Base-by-base conservation (phyloP, 2,888 invertebrate species). In the Oscheius sp. region DNA sequence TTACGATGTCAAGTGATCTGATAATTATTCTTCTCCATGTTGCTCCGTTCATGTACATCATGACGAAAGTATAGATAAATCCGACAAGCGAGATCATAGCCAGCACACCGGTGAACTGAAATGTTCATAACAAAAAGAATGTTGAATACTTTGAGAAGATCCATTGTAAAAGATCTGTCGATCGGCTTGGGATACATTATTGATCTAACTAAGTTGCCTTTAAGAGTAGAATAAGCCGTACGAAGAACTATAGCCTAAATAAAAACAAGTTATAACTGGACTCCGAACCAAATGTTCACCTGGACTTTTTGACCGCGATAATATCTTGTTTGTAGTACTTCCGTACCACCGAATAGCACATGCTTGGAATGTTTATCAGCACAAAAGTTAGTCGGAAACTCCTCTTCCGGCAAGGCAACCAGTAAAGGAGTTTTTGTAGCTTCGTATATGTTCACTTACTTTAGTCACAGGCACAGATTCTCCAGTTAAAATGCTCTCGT, bases 391-490 rank as follows among this genome's bases (percentile, higher is more conserved):
- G 70, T 54, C 20, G 74, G 62, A 1, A 32, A 17, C 6, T 24
- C 38, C 6, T 62, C 62, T 6, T 63, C 51, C 32, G 33, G 51
- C 12, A 64, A 36, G 2, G 64, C 50, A 5, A 64, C 62, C 12
- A 56, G 33, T 33, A 32, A 33, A 14, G 5, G 22, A 12, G n/a
- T 56, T 33, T 32, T 56, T 17, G 30, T 32, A 24, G 30, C 8
- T 17, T 6, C n/a, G n/a, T n/a, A n/a, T n/a, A n/a, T n/a, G n/a
- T n/a, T n/a, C 22, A 9, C 45, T 12, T 20, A 81, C 93, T 89
- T 95, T 95, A 75, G 93, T 92, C 6, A 94, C 92, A 2, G 95
- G 95, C 2, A 94, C 92, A 87, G 94, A 94, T 89, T 95, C 95
- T 71, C 95, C 94, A 22, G 95, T 95, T 2, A 95, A 90, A 92